These are phyloP conservation scores for Corythornis cristatus DNA, from an alignment of 2,113 vertebrate species.

Conservation along the genomic window DNA sequence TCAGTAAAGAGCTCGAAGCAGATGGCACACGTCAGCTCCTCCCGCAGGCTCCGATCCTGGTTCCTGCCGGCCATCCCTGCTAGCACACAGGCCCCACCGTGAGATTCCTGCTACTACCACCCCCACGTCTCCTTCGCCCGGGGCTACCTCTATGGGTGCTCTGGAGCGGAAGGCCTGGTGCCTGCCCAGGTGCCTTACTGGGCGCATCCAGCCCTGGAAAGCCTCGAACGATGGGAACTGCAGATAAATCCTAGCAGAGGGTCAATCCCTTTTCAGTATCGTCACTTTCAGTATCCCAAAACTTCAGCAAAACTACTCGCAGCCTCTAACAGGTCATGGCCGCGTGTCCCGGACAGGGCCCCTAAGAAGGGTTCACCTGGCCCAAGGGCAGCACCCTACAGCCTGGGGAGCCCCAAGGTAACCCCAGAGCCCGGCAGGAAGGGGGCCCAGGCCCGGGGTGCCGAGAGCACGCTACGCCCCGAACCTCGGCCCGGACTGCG, in stretches of 20 bases:
- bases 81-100: not conserved
- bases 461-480: too few species aligned
- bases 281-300: accelerated
- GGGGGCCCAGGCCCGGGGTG: too few species aligned
- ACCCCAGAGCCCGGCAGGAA: not conserved
- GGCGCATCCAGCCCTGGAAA: accelerated
- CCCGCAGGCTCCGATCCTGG: slow-evolving; percentile 72
- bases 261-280: accelerated
- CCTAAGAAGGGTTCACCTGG: accelerated
- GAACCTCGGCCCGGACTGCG: too few species aligned
- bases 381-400: not conserved
- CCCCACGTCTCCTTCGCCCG: accelerated
- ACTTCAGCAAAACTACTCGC: accelerated
- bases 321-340: accelerated
- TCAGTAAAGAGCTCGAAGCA: slow-evolving; percentile 86
- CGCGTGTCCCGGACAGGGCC: accelerated
- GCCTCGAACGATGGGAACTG: accelerated
- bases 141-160: not conserved
- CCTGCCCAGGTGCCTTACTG: accelerated
- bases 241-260: accelerated
- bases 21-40: slow-evolving; percentile 88
- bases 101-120: accelerated
- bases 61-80: slow-evolving; percentile 46
- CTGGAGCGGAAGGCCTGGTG: accelerated
- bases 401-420: not conserved